A percentile compares a stretch with the other conserved stretches of the same genome.
These are phyloP conservation scores for Leptarthrus brevirostris DNA, from an alignment of 2,888 invertebrate genomes.

Conservation along the genomic window DNA sequence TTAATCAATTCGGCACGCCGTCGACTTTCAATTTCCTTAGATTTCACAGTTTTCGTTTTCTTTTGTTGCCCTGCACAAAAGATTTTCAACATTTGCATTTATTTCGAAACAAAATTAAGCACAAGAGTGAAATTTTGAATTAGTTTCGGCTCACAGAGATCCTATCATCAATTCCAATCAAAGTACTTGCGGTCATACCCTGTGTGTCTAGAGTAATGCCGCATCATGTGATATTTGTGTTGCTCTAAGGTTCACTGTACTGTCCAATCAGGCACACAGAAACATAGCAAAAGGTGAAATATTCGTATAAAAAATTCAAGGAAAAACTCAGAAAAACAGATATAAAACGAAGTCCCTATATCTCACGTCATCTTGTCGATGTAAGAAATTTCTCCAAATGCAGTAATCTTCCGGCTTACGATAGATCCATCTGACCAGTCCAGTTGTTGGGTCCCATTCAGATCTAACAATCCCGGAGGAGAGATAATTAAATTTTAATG, in stretches of 20 bases:
- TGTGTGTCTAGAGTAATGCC: not conserved
- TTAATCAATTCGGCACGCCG: conserved; percentile 12
- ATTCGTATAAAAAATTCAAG: conserved; percentile 2
- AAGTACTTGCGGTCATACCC: not conserved
- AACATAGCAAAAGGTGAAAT: conserved; percentile 4
- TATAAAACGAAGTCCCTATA: not conserved
- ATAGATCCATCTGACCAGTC: conserved; percentile 1
- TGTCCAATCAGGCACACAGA: not conserved
- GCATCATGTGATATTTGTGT: not conserved
- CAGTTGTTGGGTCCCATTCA: not conserved
- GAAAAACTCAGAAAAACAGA: conserved; percentile 6
- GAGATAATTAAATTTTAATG: conserved; percentile 48
- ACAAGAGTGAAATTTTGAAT: conserved; percentile 20
- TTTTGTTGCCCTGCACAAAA: conserved; percentile 19
- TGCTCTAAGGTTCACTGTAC: conserved; percentile 18
- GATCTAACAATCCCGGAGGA: conserved; percentile 1
- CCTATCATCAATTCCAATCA: not conserved
- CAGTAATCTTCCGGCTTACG: not conserved
- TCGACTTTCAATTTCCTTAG: conserved; percentile 40
- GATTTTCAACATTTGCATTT: conserved; percentile 49
- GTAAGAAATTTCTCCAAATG: conserved; percentile 17
- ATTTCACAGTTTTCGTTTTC: conserved; percentile 44
- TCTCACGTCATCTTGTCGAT: not conserved
- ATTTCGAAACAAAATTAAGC: conserved; percentile 43
- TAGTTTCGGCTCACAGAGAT: not conserved